phyloP scores from a whole-genome alignment of 2,113 vertebrate species.

The Myrmecobius fasciatus region DNA sequence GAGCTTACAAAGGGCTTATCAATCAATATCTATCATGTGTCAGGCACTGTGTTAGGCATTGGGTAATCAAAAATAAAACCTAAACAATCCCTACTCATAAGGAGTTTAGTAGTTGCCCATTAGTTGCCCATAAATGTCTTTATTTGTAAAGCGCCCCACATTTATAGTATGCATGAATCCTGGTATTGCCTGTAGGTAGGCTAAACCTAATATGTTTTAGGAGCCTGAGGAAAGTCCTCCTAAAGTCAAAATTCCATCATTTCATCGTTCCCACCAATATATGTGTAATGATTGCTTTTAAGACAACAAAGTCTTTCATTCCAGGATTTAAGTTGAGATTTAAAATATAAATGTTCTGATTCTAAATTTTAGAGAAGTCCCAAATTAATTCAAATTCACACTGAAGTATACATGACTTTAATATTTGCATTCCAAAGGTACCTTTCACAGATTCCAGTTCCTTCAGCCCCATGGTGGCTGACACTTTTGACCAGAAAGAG shows the following conservation, averaged over 20 bases:
- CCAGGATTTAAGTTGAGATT: neutral
- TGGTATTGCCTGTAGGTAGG: neutral
- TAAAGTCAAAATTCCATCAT: neutral
- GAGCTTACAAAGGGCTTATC: neutral
- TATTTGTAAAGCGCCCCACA: neutral
- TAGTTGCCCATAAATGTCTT: neutral
- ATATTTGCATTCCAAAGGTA: neutral
- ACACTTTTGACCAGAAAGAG: neutral
- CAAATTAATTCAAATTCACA: neutral
- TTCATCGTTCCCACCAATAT: neutral
- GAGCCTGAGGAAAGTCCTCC: neutral
- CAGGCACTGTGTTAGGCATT: neutral
- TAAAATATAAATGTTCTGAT: neutral
- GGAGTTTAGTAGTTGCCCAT: neutral
- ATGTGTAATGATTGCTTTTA: neutral
- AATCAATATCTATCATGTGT: neutral
- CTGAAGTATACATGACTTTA: no score
- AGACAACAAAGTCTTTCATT: neutral
- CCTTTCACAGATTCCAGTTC: neutral
- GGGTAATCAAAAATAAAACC: neutral
- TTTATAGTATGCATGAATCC: neutral
- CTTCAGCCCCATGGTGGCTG: neutral
- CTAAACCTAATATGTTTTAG: neutral
- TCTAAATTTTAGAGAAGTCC: neutral
- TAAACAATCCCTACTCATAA: neutral